Evolutionary conservation across 2,888 invertebrate genomes (phyloP).

Genomic region (Helobdella robusta): DNA sequence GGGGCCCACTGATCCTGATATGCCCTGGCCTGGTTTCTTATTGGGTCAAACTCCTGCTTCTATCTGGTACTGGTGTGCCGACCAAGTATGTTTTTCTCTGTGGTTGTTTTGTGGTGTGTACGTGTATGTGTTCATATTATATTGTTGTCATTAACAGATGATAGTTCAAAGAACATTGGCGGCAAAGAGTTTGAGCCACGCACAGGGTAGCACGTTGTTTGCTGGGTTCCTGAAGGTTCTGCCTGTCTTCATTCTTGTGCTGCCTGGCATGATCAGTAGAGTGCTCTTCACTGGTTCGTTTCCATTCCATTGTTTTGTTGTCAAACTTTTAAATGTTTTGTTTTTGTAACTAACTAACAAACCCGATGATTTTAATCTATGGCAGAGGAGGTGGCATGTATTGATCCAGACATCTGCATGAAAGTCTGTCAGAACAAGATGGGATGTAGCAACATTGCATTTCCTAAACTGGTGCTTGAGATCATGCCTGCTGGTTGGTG

Average conservation of each 20-base stretch:
- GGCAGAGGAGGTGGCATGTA: conserved; percentile 49
- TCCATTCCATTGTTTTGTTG: background rate
- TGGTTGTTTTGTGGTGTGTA: background rate
- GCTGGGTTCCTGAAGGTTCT: conserved; percentile 53
- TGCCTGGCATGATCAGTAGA: conserved; percentile 55
- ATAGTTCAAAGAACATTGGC: conserved; percentile 46
- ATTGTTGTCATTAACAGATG: conserved; percentile 21
- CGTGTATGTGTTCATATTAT: background rate
- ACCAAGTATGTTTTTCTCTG: conserved; percentile 43
- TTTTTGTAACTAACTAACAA: background rate
- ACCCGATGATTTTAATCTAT: background rate
- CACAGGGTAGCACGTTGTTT: conserved; percentile 52
- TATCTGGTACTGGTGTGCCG: conserved; percentile 53
- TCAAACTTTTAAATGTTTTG: background rate
- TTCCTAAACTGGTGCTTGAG: conserved; percentile 52
- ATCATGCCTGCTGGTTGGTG: conserved; percentile 52
- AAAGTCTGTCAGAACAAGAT: conserved; percentile 44
- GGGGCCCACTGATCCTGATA: conserved; percentile 47
- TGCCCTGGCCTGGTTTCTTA: conserved; percentile 54
- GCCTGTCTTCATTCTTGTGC: conserved; percentile 52
- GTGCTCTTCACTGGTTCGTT: conserved; percentile 49
- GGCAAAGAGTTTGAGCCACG: conserved; percentile 52
- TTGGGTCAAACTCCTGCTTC: conserved; percentile 53
- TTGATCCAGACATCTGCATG: conserved; percentile 45
- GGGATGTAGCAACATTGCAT: conserved; percentile 52